These are phyloP conservation scores for Casuarius casuarius DNA, from an alignment of 2,113 vertebrate genomes.

Conservation along the genomic window DNA sequence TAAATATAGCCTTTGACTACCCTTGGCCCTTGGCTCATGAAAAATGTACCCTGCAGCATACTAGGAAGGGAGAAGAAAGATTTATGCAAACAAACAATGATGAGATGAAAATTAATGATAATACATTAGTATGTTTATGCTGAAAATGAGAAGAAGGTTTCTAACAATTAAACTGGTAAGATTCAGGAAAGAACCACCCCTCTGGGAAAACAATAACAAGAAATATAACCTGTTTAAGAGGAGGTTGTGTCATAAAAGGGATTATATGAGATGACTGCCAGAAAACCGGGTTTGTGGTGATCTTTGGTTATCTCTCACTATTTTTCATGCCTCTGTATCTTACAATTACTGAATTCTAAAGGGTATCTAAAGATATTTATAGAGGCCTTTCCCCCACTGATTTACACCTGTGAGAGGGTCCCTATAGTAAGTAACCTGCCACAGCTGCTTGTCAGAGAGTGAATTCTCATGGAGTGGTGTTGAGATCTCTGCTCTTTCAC, in stretches of 20 bases:
- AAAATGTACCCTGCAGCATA: not conserved
- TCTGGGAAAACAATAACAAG: not conserved
- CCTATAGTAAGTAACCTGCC: not conserved
- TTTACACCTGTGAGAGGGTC: not conserved
- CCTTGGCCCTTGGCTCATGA: accelerated
- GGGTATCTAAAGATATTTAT: not conserved
- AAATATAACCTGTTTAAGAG: not conserved
- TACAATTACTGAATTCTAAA: not conserved
- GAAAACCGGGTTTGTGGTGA: not conserved
- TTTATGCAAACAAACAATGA: not conserved
- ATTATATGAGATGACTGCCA: not conserved
- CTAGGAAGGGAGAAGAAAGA: accelerated
- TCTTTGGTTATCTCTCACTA: not conserved
- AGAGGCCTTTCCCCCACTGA: not conserved
- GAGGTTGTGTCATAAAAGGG: accelerated
- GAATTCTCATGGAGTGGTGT: not conserved
- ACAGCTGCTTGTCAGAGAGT: not conserved
- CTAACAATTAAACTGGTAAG: not conserved
- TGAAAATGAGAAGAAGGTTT: not conserved
- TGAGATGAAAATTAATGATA: not conserved
- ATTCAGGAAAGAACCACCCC: not conserved
- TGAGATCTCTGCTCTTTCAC: not conserved
- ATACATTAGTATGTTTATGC: accelerated
- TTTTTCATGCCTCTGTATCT: not conserved
- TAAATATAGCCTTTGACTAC: not conserved